Evolutionary conservation across 2,113 vertebrate genomes (phyloP), one percentile per base, ranked within the genome.

Genomic region (Tylochromis polylepis): DNA sequence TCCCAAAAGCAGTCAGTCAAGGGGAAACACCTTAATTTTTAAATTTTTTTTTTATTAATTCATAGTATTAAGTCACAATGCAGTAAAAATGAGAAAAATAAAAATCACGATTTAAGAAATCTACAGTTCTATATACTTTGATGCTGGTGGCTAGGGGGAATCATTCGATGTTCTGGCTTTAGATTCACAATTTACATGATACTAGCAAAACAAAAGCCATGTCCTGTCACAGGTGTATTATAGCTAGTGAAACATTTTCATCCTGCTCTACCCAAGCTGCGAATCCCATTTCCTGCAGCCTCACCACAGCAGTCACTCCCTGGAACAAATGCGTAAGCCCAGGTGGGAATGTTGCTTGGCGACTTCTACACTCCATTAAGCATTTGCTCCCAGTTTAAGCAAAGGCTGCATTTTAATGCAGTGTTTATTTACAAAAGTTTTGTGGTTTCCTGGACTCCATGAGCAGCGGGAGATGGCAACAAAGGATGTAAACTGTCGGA

Each of bases 351-450:
- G 81, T 83, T 89, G 79, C 70, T 84, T 82, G 80, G 75, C 11
- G 62, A 81, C 81, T 87, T 88, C 60, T 55, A 91, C 90, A 86
- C 72, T 91, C 87, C 90, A 93, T 95, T 93, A 94, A 85, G 90
- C 88, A 75, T 87, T 77, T 88, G 80, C 88, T 89, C 84, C 85
- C 87, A 91, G 88, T 93, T 94, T 88, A 88, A 89, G 89, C 77
- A 88, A 88, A 83, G 65, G 86, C 84, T 82, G 87, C 38, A 87
- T 92, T 90, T 85, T 31, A 60, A 91, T 93, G 86, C 53, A 90
- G 87, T 90, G 88, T 93, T 87, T 84, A 89, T 91, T 56, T 55
- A 55, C 77, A 60, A 81, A 86, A 79, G 36, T 87, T 34, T 81
- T 89, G 88, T 88, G 88, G 84, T 87, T 57, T 82, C 77, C 46